These are phyloP conservation scores for Melanostigma gelatinosum DNA, from an alignment of 2,113 vertebrate genomes.

Conservation along the genomic window DNA sequence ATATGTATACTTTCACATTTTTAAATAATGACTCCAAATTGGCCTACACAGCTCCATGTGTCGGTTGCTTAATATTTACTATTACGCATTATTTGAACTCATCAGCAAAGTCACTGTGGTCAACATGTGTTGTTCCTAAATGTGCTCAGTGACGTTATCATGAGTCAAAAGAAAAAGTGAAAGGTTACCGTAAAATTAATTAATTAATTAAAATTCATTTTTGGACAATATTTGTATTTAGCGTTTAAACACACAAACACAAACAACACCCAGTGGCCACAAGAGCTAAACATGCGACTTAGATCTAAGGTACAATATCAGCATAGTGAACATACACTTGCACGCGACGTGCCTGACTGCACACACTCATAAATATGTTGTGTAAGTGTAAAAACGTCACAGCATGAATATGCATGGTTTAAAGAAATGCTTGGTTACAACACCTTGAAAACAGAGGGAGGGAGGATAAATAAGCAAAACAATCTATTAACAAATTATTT, in stretches of 20 bases:
- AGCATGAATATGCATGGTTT: not conserved
- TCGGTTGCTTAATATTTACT: not conserved
- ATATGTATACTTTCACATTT: not conserved
- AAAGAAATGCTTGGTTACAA: not conserved
- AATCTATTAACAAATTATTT: not conserved
- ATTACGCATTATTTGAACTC: not conserved
- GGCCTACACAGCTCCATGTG: rapidly evolving
- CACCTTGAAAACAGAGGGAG: not conserved
- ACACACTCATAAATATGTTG: not conserved
- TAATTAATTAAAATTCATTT: not conserved
- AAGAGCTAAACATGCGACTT: not conserved
- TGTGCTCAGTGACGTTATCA: not conserved
- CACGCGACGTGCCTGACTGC: not conserved
- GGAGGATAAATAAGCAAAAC: too few species aligned
- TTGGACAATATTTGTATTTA: not conserved
- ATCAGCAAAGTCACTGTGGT: not conserved
- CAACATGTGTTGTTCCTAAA: not conserved
- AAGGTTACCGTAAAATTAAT: not conserved
- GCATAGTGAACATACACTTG: not conserved
- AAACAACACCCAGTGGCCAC: not conserved
- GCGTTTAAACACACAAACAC: not conserved
- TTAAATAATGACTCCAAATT: not conserved
- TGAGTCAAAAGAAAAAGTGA: not conserved
- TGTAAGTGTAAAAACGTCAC: not conserved
- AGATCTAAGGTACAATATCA: not conserved